Base-by-base conservation (phyloP, 2,113 vertebrate genomes). In the Emydura subglobosa region DNA sequence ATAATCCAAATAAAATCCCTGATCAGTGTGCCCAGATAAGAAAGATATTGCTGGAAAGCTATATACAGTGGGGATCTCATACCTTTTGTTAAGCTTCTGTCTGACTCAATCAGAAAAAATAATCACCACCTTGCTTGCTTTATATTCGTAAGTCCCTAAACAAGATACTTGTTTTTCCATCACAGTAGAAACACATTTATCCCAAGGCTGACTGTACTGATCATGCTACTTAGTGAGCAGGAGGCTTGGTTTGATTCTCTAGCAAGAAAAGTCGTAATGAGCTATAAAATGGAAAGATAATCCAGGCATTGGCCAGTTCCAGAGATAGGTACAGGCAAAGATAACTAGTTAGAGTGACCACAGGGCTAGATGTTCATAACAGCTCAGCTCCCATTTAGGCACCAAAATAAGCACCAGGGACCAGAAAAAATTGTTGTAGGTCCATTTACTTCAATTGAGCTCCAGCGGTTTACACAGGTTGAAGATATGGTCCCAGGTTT, bases 251-350 rank as follows among this genome's bases (percentile, higher is more conserved):
- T 0, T 1, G 19, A 27, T 13, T 92, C 79, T 55, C 51, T 76
- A 34, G 42, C 4, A 0, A 61, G 76, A 1, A n/a, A 50, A 22
- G 1, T 3, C 1, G 4, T 0, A 79, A 44, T 2, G 29, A 68
- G 34, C 17, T 68, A 0, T 1, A n/a, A 22, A 0, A 3, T 13
- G 83, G 61, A 11, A 9, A 84, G 47, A n/a, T 34, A 72, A 79
- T 55, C 7, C 0, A 0, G 2, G 31, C 84, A 0, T 61, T 8
- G 2, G 10, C 72, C 3, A 0, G 1, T 9, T 68, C n/a, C 47
- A 5, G 51, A 29, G 39, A 49, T 8, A 51, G 44, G 17, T 19
- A 49, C 25, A 65, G 65, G 79, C 44, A n/a, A 82, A 76, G 7
- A 22, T 0, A 78, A 7, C 21, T 27, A 51, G 5, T 88, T 79